Evolutionary conservation across 2,888 invertebrate genomes (phyloP).

Genomic region (Cephus rjabovi): DNA sequence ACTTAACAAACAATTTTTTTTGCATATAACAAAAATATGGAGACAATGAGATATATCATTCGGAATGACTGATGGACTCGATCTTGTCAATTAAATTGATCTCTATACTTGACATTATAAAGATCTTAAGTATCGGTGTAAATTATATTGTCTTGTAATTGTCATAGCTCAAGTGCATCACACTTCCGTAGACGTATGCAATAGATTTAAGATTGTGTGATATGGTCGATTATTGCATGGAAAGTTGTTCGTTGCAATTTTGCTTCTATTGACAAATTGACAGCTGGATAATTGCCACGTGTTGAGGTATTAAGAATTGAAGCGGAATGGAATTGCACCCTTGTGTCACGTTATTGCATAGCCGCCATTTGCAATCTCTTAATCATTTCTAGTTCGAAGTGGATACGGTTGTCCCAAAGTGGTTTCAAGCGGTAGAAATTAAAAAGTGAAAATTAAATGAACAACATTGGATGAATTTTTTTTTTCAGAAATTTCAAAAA

Average conservation of each 20-base stretch:
- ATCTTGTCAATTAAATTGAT: conserved; percentile 17
- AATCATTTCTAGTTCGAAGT: background rate
- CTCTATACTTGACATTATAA: conserved; percentile 26
- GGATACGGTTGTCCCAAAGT: background rate
- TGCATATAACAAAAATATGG: background rate
- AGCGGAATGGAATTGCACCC: background rate
- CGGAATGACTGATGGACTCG: background rate
- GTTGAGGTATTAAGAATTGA: background rate
- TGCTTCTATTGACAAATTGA: background rate
- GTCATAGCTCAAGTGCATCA: background rate
- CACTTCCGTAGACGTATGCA: background rate
- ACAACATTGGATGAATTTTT: background rate
- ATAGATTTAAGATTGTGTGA: background rate
- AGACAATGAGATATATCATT: background rate
- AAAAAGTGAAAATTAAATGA: background rate
- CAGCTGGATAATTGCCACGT: background rate
- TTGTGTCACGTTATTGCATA: background rate
- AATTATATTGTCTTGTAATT: background rate
- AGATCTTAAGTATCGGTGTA: background rate
- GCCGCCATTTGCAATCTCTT: background rate
- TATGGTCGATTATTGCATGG: background rate
- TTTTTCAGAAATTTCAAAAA: background rate
- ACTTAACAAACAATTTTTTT: background rate
- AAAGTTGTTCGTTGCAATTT: background rate
- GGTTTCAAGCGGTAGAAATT: background rate